Conservation (phyloP, 2,113 vertebrate genomes). For the Thymallus thymallus region DNA sequence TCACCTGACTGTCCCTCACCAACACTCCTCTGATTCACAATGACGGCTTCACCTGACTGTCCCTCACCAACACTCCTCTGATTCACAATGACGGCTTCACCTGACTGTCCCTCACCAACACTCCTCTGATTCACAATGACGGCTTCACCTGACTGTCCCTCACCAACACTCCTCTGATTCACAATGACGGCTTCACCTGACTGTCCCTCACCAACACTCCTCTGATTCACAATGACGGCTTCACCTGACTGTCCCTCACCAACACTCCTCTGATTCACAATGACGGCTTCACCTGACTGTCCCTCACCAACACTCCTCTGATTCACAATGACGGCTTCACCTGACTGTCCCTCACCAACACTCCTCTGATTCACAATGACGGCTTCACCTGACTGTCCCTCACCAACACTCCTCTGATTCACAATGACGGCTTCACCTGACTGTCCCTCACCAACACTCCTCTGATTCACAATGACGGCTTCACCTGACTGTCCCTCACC, state of each 20-base stretch:
- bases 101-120: slow-evolving; percentile 72
- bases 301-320: slow-evolving; percentile 33
- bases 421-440: slow-evolving; percentile 66
- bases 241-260: slow-evolving; percentile 77
- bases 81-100: slow-evolving; percentile 15
- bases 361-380: no score
- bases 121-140: no score
- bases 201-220: slow-evolving; percentile 61
- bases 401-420: no score
- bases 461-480: no score
- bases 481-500: slow-evolving; percentile 77
- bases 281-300: slow-evolving; percentile 79
- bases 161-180: no score
- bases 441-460: slow-evolving; percentile 61
- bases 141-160: slow-evolving; percentile 82
- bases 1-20: slow-evolving; percentile 77
- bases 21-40: no score
- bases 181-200: slow-evolving; percentile 66
- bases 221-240: no score
- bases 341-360: slow-evolving; percentile 72
- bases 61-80: slow-evolving; percentile 33
- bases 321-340: slow-evolving; percentile 15
- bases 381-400: slow-evolving; percentile 82
- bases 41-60: slow-evolving; percentile 79
- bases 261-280: no score